phyloP scores from a whole-genome alignment of 2,888 invertebrate species.

The Acleris sparsana region DNA sequence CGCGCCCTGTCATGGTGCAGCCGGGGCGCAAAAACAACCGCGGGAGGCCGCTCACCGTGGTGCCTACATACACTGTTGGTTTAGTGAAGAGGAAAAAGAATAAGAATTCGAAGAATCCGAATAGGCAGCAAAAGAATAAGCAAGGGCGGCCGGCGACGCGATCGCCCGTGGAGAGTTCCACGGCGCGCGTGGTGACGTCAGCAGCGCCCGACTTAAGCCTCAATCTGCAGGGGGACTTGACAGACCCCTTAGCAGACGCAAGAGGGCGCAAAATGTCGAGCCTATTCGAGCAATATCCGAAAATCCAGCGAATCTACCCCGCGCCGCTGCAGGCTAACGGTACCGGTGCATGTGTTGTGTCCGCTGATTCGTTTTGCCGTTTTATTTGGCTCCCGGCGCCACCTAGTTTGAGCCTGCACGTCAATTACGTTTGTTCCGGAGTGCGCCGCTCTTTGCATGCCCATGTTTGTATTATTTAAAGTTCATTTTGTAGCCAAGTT shows the following conservation, averaged over 20 bases:
- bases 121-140: slow-evolving; percentile 79
- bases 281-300: slow-evolving; percentile 89
- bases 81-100: slow-evolving; percentile 81
- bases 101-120: slow-evolving; percentile 82
- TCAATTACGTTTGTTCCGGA: slow-evolving; percentile 67
- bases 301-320: slow-evolving; percentile 91
- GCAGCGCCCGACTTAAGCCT: slow-evolving; percentile 69
- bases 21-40: slow-evolving; percentile 70
- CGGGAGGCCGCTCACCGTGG: slow-evolving; percentile 67
- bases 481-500: slow-evolving; percentile 60
- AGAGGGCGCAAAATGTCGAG: slow-evolving; percentile 86
- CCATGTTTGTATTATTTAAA: slow-evolving; percentile 65
- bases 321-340: slow-evolving; percentile 82
- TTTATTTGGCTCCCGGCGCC: slow-evolving; percentile 54
- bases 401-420: slow-evolving; percentile 68
- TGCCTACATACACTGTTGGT: slow-evolving; percentile 75
- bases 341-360: slow-evolving; percentile 68
- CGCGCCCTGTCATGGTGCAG: slow-evolving; percentile 73
- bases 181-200: slow-evolving; percentile 59
- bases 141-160: slow-evolving; percentile 81
- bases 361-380: slow-evolving; percentile 60
- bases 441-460: slow-evolving; percentile 69
- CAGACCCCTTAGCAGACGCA: slow-evolving; percentile 71
- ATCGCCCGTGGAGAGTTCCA: slow-evolving; percentile 80
- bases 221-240: slow-evolving; percentile 69